Conservation (phyloP, 2,888 invertebrate genomes). For the Conus canariensis region DNA sequence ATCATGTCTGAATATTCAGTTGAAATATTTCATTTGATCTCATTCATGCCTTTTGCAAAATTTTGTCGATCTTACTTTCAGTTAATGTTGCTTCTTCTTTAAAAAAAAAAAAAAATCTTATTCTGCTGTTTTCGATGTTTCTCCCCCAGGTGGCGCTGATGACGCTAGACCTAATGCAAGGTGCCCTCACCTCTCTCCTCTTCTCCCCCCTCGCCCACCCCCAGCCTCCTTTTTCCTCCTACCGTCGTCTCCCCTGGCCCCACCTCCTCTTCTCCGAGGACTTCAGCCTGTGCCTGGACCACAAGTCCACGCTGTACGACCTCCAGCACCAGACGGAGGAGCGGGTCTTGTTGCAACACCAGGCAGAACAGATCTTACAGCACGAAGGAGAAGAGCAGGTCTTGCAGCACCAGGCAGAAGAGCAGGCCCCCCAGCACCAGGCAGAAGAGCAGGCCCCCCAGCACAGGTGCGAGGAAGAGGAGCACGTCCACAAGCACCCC, state of each 20-base stretch:
- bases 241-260: neutral
- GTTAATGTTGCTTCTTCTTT: no score
- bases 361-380: constrained; percentile 28
- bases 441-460: constrained; percentile 28
- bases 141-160: neutral
- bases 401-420: constrained; percentile 40
- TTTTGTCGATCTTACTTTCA: no score
- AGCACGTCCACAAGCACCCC: constrained; percentile 39
- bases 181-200: neutral
- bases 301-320: constrained; percentile 68
- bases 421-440: constrained; percentile 27
- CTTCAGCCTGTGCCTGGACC: constrained; percentile 70
- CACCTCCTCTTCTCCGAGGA: constrained; percentile 67
- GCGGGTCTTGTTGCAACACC: neutral
- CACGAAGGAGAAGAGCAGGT: constrained; percentile 49
- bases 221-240: neutral
- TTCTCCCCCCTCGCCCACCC: neutral
- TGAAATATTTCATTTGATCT: no score
- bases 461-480: constrained; percentile 55
- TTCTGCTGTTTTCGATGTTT: neutral
- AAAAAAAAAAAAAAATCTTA: no score
- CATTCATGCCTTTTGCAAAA: no score
- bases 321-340: constrained; percentile 46
- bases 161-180: neutral
- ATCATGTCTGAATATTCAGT: no score